These are phyloP conservation scores for Elanoides forficatus DNA, from an alignment of 2,113 vertebrate genomes.

Conservation along the genomic window DNA sequence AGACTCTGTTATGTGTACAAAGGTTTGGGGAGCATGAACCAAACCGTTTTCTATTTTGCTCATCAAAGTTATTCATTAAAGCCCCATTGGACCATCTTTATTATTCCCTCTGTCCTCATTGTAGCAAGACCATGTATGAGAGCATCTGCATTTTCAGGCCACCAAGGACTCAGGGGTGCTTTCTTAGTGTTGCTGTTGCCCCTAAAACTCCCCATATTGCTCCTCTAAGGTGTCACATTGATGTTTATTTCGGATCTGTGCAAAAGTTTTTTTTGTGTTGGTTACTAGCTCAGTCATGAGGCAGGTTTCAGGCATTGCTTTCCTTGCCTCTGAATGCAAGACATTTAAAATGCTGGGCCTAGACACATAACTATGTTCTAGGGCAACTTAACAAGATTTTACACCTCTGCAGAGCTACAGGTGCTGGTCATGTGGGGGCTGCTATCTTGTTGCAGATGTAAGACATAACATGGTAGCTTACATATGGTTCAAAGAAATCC, in stretches of 20 bases:
- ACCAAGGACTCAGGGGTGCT: background rate
- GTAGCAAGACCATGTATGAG: background rate
- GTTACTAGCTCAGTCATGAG: background rate
- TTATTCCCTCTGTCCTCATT: background rate
- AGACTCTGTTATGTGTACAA: background rate
- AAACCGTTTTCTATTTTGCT: background rate
- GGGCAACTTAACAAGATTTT: background rate
- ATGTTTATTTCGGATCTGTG: background rate
- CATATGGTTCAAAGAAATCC: background rate
- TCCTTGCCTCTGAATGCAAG: background rate
- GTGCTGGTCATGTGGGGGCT: background rate
- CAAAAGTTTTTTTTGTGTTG: background rate
- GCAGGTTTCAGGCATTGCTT: background rate
- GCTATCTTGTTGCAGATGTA: background rate
- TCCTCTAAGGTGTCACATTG: background rate
- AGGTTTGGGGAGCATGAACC: background rate
- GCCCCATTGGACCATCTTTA: background rate
- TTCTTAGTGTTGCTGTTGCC: background rate
- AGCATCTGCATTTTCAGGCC: background rate
- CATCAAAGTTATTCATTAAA: background rate
- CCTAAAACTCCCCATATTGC: background rate
- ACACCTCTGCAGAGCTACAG: background rate
- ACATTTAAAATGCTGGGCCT: background rate
- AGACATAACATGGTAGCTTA: background rate
- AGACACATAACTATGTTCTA: background rate